Base-by-base conservation (phyloP, 2,888 invertebrate genomes). In the Drosophila helvetica region DNA sequence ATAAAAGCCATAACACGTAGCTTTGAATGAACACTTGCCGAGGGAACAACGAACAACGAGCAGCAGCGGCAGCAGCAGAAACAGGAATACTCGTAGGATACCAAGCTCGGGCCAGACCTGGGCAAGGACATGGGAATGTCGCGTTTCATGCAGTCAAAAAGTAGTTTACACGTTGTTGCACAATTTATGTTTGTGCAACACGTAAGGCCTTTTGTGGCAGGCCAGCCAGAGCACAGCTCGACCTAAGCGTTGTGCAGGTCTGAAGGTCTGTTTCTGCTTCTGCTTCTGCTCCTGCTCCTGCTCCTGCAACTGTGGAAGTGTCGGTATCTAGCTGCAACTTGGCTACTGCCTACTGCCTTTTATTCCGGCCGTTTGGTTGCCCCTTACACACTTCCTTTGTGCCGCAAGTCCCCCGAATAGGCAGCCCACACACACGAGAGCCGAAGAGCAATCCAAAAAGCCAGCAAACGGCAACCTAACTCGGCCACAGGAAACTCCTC, bases 161-260 rank as follows among this genome's bases (percentile, higher is more conserved):
- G 87, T 85, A 87, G 79, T 90, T 90, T 88, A 88, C 90, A 90
- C 90, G 90, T 87, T 88, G 88, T 87, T 89, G 87, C 85, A 83
- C 88, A 88, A 89, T 90, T 90, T 90, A 89, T 87, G 85, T 79
- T 89, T 88, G 83, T 89, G 86, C 81, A 86, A 82, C 88, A 87
- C 84, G 88, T 86, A 86, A 83, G 78, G 79, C 79, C 77, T 71
- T 71, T 85, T 77, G 78, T 82, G 71, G 10, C 30, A 30, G 30
- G 58, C 67, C 58, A 42, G 59, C 59, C 48, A 8, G 62, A 62
- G n/a, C 27, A 51, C 19, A 65, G 42, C 55, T 42, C 51, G 61
- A 69, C 61, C 64, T 56, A 53, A 71, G 57, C 47, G 52, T 56
- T 62, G 70, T 55, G 46, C 43, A 55, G 68, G 61, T 60, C 53